Evolutionary conservation across 2,797 vertebrate genomes (phyloP).

Genomic region (Podargus strigoides): DNA sequence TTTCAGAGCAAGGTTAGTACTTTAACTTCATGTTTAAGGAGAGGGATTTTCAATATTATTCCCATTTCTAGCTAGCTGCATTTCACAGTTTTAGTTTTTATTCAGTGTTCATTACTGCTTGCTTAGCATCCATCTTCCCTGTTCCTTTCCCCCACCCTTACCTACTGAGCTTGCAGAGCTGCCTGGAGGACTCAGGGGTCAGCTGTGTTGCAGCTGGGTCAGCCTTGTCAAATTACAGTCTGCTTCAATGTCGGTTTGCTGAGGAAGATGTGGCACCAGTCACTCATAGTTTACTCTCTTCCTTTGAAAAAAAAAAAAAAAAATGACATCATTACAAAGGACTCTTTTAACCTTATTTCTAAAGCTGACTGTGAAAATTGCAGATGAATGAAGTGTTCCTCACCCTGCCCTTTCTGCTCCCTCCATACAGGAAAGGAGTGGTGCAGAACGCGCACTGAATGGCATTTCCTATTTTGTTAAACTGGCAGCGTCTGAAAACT

Average conservation of each 20-base stretch:
- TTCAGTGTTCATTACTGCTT: background rate
- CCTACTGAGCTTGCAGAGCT: background rate
- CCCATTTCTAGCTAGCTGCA: background rate
- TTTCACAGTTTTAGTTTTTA: background rate
- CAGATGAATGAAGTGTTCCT: constrained; percentile 82
- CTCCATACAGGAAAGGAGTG: constrained; percentile 74
- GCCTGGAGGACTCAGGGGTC: background rate
- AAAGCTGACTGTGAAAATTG: background rate
- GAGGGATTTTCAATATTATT: background rate
- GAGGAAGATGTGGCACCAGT: background rate
- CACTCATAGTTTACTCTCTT: background rate
- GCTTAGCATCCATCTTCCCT: background rate
- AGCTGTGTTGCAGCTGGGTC: background rate
- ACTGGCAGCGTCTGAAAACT: constrained; percentile 31
- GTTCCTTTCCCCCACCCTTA: background rate
- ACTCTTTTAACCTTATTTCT: background rate
- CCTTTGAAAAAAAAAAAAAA: background rate
- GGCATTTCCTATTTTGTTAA: constrained; percentile 71
- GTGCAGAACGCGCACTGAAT: constrained; percentile 36
- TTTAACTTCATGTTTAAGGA: background rate
- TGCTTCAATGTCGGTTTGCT: background rate
- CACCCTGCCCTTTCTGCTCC: constrained; percentile 68
- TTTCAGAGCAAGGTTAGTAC: background rate
- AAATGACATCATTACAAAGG: background rate
- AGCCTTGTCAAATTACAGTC: background rate